Evolutionary conservation across 37 sponge, comb jelly and placozoan species (phyloP), one percentile per base, ranked within the genome.

Genomic region (Hexactinellida sp.): DNA sequence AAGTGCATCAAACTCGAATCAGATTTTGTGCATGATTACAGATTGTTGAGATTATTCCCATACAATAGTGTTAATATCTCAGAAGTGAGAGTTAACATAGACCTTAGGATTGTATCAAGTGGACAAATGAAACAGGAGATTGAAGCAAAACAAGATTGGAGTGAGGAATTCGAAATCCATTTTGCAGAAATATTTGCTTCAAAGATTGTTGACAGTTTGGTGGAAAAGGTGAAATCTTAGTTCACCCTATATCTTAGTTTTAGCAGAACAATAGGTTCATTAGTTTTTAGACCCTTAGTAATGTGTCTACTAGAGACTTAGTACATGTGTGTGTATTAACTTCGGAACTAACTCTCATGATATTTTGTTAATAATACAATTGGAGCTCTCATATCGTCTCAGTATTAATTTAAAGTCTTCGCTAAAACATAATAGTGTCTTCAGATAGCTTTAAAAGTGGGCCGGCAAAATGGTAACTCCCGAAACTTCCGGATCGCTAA

Each of bases 31-130:
- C 13, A 63, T n/a, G 76, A 63, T 63, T 63, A 63, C 76, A 63
- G 76, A 63, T 63, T 63, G 76, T 63, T 63, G 76, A 63, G 13
- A 63, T n/a, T 63, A 63, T 63, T 63, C 76, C 5, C 76, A 63
- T n/a, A 28, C 13, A 23, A 63, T 63, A 23, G 13, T n/a, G 25
- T n/a, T 28, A 63, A n/a, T 23, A 63, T 63, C 13, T 63, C 76
- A 28, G 76, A 63, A n/a, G 76, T 63, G 34, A 63, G 76, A 63
- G 76, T 63, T 63, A 63, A 63, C 76, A 23, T 63, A 23, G 76
- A 63, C 76, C 3, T 63, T 28, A 10, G 76, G 30, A 63, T 28
- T 10, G 76, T 63, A 23, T 63, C 76, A 32, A n/a, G 13, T 28
- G 34, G 13, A 28, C 76, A 63, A n/a, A 63, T 63, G 76, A n/a